Evolutionary conservation across 2,888 invertebrate species (phyloP), one percentile per base, ranked within the genome.

Genomic region (Listrodromus nycthemerus): DNA sequence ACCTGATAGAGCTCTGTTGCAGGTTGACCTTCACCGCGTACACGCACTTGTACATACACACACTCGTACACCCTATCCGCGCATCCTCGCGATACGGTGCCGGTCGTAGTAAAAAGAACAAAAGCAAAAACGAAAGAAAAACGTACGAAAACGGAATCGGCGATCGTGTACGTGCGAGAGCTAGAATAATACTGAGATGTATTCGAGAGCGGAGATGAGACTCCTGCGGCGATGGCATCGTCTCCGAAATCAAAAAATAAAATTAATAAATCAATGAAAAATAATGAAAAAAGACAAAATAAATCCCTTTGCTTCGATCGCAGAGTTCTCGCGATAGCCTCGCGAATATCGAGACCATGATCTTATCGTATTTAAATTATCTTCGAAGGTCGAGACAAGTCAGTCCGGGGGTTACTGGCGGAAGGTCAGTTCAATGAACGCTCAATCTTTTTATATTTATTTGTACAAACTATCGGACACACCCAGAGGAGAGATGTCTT

Each of bases 381-480:
- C 84, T 84, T 84, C 84, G 84, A 84, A 84, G 84, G 84, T 84
- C 84, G 84, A 84, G 84, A 78, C 80, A 81, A 78, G 81, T 84
- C 81, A 84, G 81, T 73, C 81, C 84, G 84, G 81, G 77, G 73
- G 77, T 84, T 84, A 84, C 81, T 84, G 84, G 84, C 84, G 75
- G 52, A 81, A 84, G 84, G 84, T 84, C 84, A 84, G 84, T 84
- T 84, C 74, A 81, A 84, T 78, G 84, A 81, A 81, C 78, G 74
- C 84, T 30, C 74, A 73, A 78, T 70, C 65, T 78, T 80, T 70
- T 55, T 80, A 74, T 71, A 74, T 78, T 78, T 66, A 58, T 66
- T 48, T 48, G 30, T 48, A 30, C 21, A 3, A 63, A 63, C 30
- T 73, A 48, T 30, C 10, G 13, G 27, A 27, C 61, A 30, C 67